Percentiles rank a stretch among this genome's conserved stretches.
phyloP scores from a whole-genome alignment of 2,888 invertebrate species.

The Caenorhabditis doughertyi region DNA sequence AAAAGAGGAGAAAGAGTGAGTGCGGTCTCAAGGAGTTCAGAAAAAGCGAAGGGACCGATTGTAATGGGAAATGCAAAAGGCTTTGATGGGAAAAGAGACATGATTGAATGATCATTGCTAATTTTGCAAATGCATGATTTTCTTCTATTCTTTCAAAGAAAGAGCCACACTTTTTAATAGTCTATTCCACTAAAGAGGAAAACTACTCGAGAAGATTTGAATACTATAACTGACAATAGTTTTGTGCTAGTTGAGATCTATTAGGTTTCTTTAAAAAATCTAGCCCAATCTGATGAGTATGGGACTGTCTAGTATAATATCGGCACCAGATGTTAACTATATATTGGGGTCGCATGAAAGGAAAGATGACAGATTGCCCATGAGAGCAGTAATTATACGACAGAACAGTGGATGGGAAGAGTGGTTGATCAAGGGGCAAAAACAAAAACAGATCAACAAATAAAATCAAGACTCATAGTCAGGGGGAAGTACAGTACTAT shows the following conservation, averaged over 20 bases:
- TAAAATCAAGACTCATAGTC: too few relatives aligned
- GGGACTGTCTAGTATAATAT: too few relatives aligned
- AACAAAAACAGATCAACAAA: too few relatives aligned
- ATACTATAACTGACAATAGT: too few relatives aligned
- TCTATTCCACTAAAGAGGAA: too few relatives aligned
- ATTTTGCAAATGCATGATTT: not conserved
- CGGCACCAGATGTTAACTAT: slow-evolving; percentile 38
- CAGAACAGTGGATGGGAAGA: slow-evolving; percentile 7
- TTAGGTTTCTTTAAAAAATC: too few relatives aligned
- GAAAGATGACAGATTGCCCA: slow-evolving; percentile 14
- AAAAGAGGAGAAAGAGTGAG: slow-evolving; percentile 33
- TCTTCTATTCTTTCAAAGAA: too few relatives aligned
- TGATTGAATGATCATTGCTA: slow-evolving; percentile 28
- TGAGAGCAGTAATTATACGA: slow-evolving; percentile 38
- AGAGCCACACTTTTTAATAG: too few relatives aligned
- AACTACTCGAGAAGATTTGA: too few relatives aligned
- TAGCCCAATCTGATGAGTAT: not conserved
- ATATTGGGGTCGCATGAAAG: not conserved
- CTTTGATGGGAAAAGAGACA: slow-evolving; percentile 10
- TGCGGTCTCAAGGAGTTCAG: slow-evolving; percentile 31
- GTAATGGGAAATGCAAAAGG: slow-evolving; percentile 2
- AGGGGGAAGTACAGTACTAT: too few relatives aligned
- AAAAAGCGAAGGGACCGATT: slow-evolving; percentile 39
- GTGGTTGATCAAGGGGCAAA: not conserved
- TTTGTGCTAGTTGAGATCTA: too few relatives aligned